Conservation (phyloP, 2,113 vertebrate genomes). For the Varanus salvator region DNA sequence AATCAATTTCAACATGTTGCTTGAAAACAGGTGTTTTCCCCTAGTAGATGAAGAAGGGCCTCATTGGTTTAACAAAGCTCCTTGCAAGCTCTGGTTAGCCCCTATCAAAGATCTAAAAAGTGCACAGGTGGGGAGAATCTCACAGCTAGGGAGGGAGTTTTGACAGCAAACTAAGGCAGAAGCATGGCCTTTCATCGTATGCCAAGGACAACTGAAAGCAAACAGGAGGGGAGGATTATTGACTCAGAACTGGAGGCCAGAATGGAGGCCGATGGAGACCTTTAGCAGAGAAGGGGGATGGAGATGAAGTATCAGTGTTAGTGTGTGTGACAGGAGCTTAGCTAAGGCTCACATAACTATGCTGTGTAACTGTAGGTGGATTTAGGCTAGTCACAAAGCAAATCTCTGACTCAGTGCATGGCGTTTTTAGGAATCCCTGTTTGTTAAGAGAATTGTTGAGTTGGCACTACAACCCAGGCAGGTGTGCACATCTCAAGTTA, state of each 20-base stretch:
- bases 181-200: constrained; percentile 33
- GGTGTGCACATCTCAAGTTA: accelerated
- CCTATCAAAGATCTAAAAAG: constrained; percentile 43
- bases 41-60: constrained; percentile 1
- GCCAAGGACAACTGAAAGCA: constrained; percentile 76
- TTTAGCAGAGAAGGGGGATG: constrained; percentile 10
- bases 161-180: constrained; percentile 57
- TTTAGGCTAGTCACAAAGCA: constrained; percentile 39
- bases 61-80: neutral
- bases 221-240: constrained; percentile 55
- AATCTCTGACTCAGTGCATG: constrained; percentile 36
- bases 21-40: constrained; percentile 8
- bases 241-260: constrained; percentile 56
- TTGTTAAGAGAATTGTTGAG: neutral
- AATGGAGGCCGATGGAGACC: constrained; percentile 52
- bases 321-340: constrained; percentile 39
- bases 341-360: constrained; percentile 38
- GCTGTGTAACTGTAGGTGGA: constrained; percentile 20
- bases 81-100: constrained; percentile 31
- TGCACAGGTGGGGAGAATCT: constrained; percentile 86
- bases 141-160: constrained; percentile 74
- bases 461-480: neutral
- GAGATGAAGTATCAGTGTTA: constrained; percentile 30
- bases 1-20: neutral
- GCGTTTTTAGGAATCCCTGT: neutral